Evolutionary conservation across 2,797 vertebrate genomes (phyloP), one percentile per base, ranked within the genome.

Genomic region (Phaenicophaeus curvirostris): DNA sequence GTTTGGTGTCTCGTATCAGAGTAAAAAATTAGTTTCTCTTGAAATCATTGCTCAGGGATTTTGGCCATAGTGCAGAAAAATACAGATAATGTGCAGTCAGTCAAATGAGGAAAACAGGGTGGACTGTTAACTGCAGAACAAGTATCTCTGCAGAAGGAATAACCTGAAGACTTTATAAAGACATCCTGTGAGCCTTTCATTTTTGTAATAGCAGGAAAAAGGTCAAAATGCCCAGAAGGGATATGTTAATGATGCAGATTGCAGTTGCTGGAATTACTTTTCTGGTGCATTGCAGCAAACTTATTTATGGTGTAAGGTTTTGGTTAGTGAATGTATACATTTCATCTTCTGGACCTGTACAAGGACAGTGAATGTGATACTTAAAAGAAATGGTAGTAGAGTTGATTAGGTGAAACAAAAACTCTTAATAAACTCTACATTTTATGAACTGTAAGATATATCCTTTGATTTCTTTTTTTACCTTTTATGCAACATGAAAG

Each of bases 251-350:
- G 58, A 41, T 72, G 48, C 1, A 4, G 37, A 16, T 42, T 91
- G 41, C 65, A 37, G 53, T n/a, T 91, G 46, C 84, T 7, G 1
- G 75, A 94, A 83, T 62, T 80, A n/a, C 24, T 90, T 87, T 85
- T 17, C 30, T 95, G 54, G 33, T 87, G 68, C 81, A 94, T 77
- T 96, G 86, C 86, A 94, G 81, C 27, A 90, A 93, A 87, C 35
- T 28, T 33, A 57, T 71, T 92, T 90, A 77, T 62, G 54, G 25
- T 69, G 13, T 25, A 71, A 58, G 27, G 13, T 88, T 89, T 84
- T 73, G 23, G 41, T 90, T 55, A 76, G 24, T 55, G 25, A 66
- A 54, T 28, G 24, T 18, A 55, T 14, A 50, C 16, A n/a, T 69
- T 86, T 88, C 24, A 37, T 88, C 39, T 85, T 84, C n/a, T 81